Evolutionary conservation across 2,797 vertebrate genomes (phyloP).

Genomic region (Carapus acus): DNA sequence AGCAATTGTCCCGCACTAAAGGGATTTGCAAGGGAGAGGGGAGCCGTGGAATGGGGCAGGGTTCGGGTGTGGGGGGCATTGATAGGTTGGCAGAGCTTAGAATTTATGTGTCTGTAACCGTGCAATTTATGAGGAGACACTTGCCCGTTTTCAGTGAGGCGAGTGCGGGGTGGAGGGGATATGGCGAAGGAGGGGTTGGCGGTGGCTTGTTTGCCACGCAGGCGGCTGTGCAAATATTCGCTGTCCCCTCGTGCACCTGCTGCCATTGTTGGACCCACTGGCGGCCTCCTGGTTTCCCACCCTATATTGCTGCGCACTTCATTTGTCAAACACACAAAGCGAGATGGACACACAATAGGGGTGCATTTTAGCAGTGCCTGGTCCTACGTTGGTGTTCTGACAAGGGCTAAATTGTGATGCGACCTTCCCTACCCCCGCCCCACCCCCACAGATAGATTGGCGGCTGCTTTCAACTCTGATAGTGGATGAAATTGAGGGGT

Average conservation of each 20-base stretch:
- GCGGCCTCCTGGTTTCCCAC: constrained; percentile 49
- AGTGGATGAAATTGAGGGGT: constrained; percentile 7
- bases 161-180: too few species aligned
- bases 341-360: constrained; percentile 62
- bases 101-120: constrained; percentile 71
- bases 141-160: constrained; percentile 58
- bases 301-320: constrained; percentile 63
- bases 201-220: constrained; percentile 63
- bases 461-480: constrained; percentile 41
- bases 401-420: constrained; percentile 44
- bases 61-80: background rate
- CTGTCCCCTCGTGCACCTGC: constrained; percentile 75
- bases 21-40: constrained; percentile 57
- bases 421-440: constrained; percentile 36
- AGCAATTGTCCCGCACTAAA: constrained; percentile 66
- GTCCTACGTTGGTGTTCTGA: constrained; percentile 41
- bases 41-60: constrained; percentile 33
- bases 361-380: constrained; percentile 54
- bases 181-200: too few species aligned
- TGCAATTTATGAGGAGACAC: constrained; percentile 65
- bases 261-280: constrained; percentile 59
- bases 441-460: constrained; percentile 28
- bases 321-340: constrained; percentile 74
- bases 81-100: constrained; percentile 50
- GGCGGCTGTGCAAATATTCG: constrained; percentile 75